Base-by-base conservation (phyloP, 2,113 vertebrate species). In the Dasyprocta punctata region DNA sequence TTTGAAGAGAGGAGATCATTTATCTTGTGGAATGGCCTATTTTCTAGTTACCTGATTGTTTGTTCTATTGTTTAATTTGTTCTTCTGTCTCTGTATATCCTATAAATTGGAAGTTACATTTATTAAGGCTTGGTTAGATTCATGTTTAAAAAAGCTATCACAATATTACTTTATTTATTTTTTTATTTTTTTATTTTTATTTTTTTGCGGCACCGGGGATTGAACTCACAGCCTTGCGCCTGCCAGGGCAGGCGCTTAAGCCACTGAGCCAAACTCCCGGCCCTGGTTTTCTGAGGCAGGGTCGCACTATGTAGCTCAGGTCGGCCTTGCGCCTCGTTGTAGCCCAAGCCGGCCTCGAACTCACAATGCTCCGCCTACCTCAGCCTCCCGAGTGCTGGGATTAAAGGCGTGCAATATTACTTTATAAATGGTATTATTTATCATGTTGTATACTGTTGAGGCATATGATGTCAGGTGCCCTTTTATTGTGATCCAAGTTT, bases 51-150 rank as follows among this genome's bases (percentile, higher is more conserved):
- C 7, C 52, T 89, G 3, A 77, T 91, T 93, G 54, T 93, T 91
- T 93, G 54, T 93, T 28, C 16, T 86, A 28, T 89, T 90, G 61
- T 94, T 95, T 90, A 88, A 84, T 22, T 92, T 97, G 49, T 86
- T 96, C 26, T 88, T 92, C 52, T 95, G 63, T 94, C 44, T 20
- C 9, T 80, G 52, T 92, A 41, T 56, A 12, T 49, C 38, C 36
- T 93, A 36, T 93, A 60, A 49, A 71, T 30, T 94, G 38, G 11
- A 94, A 96, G 54, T 93, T 97, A 61, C 44, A 86, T 82, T 86
- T 54, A 88, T 92, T 96, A 97, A 87, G 54, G 7, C 17, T 93
- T 83, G 44, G 61, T 88, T 91, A 90, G 30, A 83, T 77, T 49
- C 63, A 61, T 82, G n/a, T 78, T 95, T n/a, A 90, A 94, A 90